A percentile compares a stretch with the other conserved stretches of the same genome.
These are phyloP conservation scores for Taenioides sp. DNA, from an alignment of 2,797 vertebrate genomes.

Conservation along the genomic window DNA sequence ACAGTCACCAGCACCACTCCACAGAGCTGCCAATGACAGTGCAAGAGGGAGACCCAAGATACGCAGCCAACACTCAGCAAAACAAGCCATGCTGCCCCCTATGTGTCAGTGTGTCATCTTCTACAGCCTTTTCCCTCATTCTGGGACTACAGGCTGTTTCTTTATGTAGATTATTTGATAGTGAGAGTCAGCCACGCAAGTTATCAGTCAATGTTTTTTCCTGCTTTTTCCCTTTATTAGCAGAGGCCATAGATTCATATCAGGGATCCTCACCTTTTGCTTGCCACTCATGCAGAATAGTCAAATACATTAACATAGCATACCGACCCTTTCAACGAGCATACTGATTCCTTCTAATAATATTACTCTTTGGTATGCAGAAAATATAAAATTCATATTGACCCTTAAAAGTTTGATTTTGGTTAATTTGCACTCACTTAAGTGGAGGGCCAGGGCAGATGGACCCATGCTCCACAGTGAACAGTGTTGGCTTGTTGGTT, in stretches of 20 bases:
- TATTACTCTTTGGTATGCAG: constrained; percentile 68
- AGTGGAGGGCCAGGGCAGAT: constrained; percentile 51
- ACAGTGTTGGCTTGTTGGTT: constrained; percentile 43
- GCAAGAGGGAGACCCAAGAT: constrained; percentile 46
- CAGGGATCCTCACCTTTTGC: constrained; percentile 70
- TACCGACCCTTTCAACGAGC: constrained; percentile 52
- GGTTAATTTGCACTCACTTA: constrained; percentile 74
- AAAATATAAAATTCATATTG: constrained; percentile 69
- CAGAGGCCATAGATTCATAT: constrained; percentile 43
- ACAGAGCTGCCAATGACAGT: constrained; percentile 52
- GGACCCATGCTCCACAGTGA: constrained; percentile 48
- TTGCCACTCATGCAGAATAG: constrained; percentile 61
- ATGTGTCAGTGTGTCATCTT: constrained; percentile 63
- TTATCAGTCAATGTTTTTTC: constrained; percentile 47
- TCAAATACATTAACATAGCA: constrained; percentile 61
- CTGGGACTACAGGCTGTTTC: constrained; percentile 57
- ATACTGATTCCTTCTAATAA: constrained; percentile 53
- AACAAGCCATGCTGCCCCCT: constrained; percentile 47
- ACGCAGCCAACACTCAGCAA: constrained; percentile 22
- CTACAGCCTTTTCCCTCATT: constrained; percentile 46
- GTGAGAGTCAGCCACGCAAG: constrained; percentile 61
- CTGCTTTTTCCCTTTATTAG: constrained; percentile 46
- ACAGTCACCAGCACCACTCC: constrained; percentile 65
- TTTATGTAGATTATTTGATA: constrained; percentile 60
- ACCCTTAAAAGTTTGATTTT: constrained; percentile 74